Conservation (phyloP, 2,888 invertebrate species). For the Unio pictorum region DNA sequence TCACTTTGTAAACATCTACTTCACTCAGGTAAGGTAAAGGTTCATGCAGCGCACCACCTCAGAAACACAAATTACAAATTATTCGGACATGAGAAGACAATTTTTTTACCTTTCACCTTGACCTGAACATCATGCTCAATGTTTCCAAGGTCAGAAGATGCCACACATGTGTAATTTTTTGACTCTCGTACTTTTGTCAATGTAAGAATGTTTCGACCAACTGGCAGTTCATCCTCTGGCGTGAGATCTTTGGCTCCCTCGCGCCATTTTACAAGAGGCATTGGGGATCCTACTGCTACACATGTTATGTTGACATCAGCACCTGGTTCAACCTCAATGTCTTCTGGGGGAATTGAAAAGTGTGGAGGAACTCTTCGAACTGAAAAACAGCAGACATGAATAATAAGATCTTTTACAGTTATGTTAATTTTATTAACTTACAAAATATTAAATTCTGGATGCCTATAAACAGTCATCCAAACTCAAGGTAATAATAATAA, state of each 20-base stretch:
- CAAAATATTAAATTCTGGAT: no score
- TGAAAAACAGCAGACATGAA: conserved; percentile 71
- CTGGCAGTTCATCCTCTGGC: conserved; percentile 79
- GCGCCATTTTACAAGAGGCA: conserved; percentile 91
- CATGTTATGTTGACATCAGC: conserved; percentile 94
- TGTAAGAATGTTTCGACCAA: conserved; percentile 85
- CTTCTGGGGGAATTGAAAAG: conserved; percentile 89
- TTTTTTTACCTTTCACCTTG: conserved; percentile 89
- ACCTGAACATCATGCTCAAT: conserved; percentile 91
- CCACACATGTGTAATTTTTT: conserved; percentile 97
- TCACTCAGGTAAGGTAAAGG: no score
- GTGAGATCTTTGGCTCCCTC: conserved; percentile 78
- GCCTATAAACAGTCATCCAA: no score
- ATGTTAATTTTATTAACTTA: no score
- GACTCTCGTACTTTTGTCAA: conserved; percentile 91
- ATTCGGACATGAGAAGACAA: no score
- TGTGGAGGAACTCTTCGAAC: conserved; percentile 95
- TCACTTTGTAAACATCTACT: no score
- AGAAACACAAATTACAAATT: no score
- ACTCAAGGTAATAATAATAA: no score
- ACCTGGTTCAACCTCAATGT: conserved; percentile 85
- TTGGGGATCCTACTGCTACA: conserved; percentile 97
- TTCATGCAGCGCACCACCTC: no score
- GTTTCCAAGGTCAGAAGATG: conserved; percentile 90
- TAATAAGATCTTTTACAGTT: background rate